Base-by-base conservation (phyloP, 2,888 invertebrate genomes). In the Deladenus siricidicola region DNA sequence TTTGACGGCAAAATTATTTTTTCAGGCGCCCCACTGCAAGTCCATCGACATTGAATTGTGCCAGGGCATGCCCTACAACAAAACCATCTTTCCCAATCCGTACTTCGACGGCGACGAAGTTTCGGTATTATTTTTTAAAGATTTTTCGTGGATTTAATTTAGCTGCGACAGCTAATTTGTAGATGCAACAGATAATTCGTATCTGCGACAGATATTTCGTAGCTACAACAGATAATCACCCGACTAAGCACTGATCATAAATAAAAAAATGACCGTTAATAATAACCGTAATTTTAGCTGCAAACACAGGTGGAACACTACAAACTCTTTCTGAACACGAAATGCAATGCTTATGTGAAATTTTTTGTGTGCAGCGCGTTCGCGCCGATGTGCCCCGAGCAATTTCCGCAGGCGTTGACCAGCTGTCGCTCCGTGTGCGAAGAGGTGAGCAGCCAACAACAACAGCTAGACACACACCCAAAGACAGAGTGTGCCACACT, bases 331-430 rank as follows among this genome's bases (percentile, higher is more conserved):
- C 70, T 78, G 66, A 71, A 71, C 54, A 76, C 75, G 34, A 70
- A 75, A 63, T 78, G 78, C 65, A 69, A 74, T 60, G 71, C 72
- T 24, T 72, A 78, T 56, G 68, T 78, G 55, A 68, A 74, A 29
- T 71, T 91, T 80, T 87, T 91, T 78, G 85, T 92, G 64, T 92
- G 91, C 82, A 88, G 90, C 19, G 87, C 90, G 56, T 89, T 89
- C 80, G 88, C 89, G 10, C 91, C 91, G 42, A 87, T 92, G 80
- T 92, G 91, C 81, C 89, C 89, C 30, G 88, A 88, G 76, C 87
- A 89, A 30, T 62, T 77, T 64, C 75, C 76, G 4, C 77, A 78
- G 72, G 87, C 89, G 44, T 88, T 91, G 64, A 88, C 88, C 62
- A 87, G 89, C 10, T 91, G 91, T 81, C 85, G 88, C 64, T 86